Percentiles rank a stretch among this genome's conserved stretches.
phyloP scores from a whole-genome alignment of 2,888 invertebrate genomes.

The Habrosyne pyritoides region DNA sequence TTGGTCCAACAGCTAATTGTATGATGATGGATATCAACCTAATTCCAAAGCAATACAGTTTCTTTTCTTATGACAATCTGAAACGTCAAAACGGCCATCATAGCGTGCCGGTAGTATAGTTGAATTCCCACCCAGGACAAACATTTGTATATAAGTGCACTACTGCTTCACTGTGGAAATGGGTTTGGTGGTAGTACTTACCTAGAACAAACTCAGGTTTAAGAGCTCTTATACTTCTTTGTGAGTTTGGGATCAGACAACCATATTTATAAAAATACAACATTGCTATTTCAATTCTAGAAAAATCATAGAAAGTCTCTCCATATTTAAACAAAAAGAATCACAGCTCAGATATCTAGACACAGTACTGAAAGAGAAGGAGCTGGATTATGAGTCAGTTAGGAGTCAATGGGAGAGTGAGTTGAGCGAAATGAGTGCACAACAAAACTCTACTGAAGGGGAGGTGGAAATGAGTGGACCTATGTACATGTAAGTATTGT shows the following conservation, averaged over 20 bases:
- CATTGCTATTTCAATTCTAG: conserved; percentile 37
- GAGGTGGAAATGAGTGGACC: conserved; percentile 39
- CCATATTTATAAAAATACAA: not conserved
- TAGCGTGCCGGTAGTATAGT: no score
- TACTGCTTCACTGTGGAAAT: no score
- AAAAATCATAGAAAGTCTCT: conserved; percentile 47
- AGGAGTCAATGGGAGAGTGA: conserved; percentile 52
- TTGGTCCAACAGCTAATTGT: no score
- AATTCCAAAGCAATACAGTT: no score
- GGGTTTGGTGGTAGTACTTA: no score
- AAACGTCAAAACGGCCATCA: no score
- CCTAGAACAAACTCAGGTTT: no score
- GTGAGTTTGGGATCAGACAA: not conserved
- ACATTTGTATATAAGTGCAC: no score
- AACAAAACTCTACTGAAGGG: conserved; percentile 21
- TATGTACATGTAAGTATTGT: conserved; percentile 45
- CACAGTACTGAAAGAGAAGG: conserved; percentile 37
- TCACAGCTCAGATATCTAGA: conserved; percentile 40
- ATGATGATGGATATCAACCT: no score
- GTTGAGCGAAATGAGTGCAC: conserved; percentile 41
- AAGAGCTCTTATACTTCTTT: no score
- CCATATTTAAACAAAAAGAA: conserved; percentile 47
- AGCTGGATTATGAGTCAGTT: conserved; percentile 33
- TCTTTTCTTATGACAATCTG: no score
- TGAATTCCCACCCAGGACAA: no score